phyloP scores from a whole-genome alignment of 2,113 vertebrate genomes.

The Sturnus vulgaris region DNA sequence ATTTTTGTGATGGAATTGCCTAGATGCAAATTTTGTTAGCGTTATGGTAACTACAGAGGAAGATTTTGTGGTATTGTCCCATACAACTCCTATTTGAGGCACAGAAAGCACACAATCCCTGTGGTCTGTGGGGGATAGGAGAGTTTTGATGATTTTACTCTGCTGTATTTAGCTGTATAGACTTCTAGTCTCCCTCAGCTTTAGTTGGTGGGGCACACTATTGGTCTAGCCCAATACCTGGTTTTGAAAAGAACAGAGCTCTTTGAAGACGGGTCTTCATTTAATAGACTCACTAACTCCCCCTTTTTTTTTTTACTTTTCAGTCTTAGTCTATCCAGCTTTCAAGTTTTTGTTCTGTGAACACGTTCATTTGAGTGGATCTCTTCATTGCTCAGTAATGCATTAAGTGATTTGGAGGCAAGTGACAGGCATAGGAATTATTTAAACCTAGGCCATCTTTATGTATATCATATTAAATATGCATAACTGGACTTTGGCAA shows the following conservation, averaged over 20 bases:
- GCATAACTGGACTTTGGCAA: not conserved
- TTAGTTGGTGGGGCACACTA: not conserved
- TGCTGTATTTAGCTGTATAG: not conserved
- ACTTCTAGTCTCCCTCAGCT: not conserved
- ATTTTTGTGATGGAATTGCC: not conserved
- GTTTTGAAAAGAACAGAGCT: not conserved
- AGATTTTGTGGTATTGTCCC: not conserved
- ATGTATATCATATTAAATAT: not conserved
- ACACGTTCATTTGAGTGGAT: rapidly evolving
- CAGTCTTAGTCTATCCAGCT: not conserved
- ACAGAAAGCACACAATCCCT: not conserved
- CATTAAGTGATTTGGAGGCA: not conserved
- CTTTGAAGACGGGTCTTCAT: not conserved
- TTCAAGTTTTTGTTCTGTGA: not conserved
- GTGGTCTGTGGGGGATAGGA: not conserved
- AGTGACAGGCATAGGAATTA: not conserved
- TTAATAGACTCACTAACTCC: not conserved
- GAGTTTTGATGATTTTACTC: not conserved
- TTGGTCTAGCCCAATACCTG: not conserved
- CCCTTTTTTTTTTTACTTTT: not conserved
- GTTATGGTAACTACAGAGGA: not conserved
- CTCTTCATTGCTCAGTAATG: not conserved
- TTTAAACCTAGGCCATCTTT: not conserved
- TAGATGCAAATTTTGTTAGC: not conserved
- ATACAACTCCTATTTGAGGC: not conserved